A percentile compares a stretch with the other conserved stretches of the same genome.
Conservation (phyloP, 2,888 invertebrate species). For the Dioctria rufipes region DNA sequence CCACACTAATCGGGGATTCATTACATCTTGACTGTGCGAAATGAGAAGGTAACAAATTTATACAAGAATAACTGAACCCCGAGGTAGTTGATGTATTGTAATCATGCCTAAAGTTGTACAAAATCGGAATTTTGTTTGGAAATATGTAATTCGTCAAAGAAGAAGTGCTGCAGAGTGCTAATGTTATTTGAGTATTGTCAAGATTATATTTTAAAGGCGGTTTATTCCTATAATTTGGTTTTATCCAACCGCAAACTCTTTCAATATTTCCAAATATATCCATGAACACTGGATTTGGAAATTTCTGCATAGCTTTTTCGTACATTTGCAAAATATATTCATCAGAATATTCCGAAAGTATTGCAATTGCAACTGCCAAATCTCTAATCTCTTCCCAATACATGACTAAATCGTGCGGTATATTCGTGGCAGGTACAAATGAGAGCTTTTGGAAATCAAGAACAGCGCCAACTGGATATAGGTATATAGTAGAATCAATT, state of each 20-base stretch:
- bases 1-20: neutral
- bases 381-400: conserved; percentile 64
- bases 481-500: neutral
- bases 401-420: conserved; percentile 60
- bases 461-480: conserved; percentile 63
- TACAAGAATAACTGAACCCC: neutral
- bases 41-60: conserved; percentile 16
- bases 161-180: conserved; percentile 61
- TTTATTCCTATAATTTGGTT: conserved; percentile 64
- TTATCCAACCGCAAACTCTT: conserved; percentile 64
- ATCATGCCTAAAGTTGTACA: conserved; percentile 4
- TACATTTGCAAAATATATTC: conserved; percentile 61
- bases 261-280: conserved; percentile 5
- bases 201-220: conserved; percentile 63
- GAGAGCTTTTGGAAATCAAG: conserved; percentile 57
- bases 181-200: conserved; percentile 64
- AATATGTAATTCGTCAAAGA: conserved; percentile 23
- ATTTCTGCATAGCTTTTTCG: conserved; percentile 60
- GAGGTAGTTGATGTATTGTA: neutral
- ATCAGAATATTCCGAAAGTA: conserved; percentile 59
- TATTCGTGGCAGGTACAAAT: conserved; percentile 62
- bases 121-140: neutral
- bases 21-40: conserved; percentile 23
- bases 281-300: neutral
- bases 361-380: conserved; percentile 61